Evolutionary conservation across 1,140 invertebrate genomes (phyloP).

Genomic region (Heliconius hermathena): DNA sequence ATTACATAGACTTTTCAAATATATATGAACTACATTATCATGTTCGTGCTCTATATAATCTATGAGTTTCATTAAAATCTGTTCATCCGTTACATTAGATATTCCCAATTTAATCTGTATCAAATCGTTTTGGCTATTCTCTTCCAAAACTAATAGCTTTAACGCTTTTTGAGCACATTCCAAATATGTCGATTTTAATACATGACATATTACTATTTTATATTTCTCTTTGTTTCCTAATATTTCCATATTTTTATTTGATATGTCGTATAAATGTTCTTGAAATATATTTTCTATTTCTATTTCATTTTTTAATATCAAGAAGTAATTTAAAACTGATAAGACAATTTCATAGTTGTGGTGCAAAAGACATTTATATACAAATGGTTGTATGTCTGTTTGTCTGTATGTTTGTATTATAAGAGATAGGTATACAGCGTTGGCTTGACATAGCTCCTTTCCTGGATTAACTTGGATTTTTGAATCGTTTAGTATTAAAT

Average conservation of each 20-base stretch:
- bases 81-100: conserved; percentile 38
- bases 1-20: conserved; percentile 59
- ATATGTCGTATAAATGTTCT: conserved; percentile 47
- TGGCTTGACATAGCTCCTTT: conserved; percentile 54
- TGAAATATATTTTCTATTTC: conserved; percentile 52
- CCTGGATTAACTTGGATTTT: conserved; percentile 43
- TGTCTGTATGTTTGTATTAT: conserved; percentile 46
- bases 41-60: conserved; percentile 56
- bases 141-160: conserved; percentile 52
- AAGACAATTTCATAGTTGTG: conserved; percentile 60
- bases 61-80: conserved; percentile 45
- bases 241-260: conserved; percentile 18
- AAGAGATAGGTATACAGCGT: conserved; percentile 49
- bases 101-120: conserved; percentile 43
- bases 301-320: conserved; percentile 48
- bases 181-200: conserved; percentile 54
- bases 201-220: conserved; percentile 45
- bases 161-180: conserved; percentile 66
- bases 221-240: conserved; percentile 43
- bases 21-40: conserved; percentile 70
- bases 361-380: conserved; percentile 49
- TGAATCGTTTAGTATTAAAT: conserved; percentile 45
- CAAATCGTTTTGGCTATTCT: conserved; percentile 46
- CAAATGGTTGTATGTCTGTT: conserved; percentile 27
- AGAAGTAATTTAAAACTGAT: conserved; percentile 55